Evolutionary conservation across 2,113 vertebrate genomes (phyloP), one percentile per base, ranked within the genome.

Genomic region (Prochilodus magdalenae): DNA sequence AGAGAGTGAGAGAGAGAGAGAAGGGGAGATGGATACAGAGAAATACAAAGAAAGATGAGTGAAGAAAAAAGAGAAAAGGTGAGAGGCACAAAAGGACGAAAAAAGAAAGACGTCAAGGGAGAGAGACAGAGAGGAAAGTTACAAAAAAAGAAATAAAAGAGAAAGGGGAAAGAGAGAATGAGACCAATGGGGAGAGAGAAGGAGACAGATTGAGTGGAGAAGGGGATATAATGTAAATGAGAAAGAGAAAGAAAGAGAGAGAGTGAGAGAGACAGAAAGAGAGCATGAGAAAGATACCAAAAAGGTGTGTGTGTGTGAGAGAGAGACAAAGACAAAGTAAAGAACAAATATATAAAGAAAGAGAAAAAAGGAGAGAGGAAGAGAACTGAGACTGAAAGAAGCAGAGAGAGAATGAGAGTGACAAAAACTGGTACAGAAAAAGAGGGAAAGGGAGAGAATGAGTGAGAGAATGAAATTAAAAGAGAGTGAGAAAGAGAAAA

Each of bases 321-420:
- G 13, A 1, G 26, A 36, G 55, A 10, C 22, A 29, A n/a, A 74
- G 33, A 59, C 27, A 55, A 36, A 11, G 11, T 5, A 10, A 44
- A 44, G 40, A 10, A 55, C 1, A 22, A 44, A 44, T 5, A 44
- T 5, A 44, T 7, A 2, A 15, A 60, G 24, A 36, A 66, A 69
- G 82, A 57, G 24, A 36, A 70, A 72, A 82, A 84, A n/a, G 13
- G 33, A 29, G 44, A 47, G 10, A 18, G 4, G 79, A 81, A 80
- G 78, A 53, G 62, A 73, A 74, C 26, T 44, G 57, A 4, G 18
- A 75, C 24, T 36, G 77, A 80, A 75, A 84, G 33, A 26, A 14
- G 15, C 36, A 16, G 75, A 20, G 24, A 78, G 30, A 16, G 29
- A 36, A 16, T n/a, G n/a, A n/a, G n/a, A 79, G 18, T 26, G 18